Evolutionary conservation across 2,113 vertebrate genomes (phyloP), one percentile per base, ranked within the genome.

Genomic region (Datnioides undecimradiatus): DNA sequence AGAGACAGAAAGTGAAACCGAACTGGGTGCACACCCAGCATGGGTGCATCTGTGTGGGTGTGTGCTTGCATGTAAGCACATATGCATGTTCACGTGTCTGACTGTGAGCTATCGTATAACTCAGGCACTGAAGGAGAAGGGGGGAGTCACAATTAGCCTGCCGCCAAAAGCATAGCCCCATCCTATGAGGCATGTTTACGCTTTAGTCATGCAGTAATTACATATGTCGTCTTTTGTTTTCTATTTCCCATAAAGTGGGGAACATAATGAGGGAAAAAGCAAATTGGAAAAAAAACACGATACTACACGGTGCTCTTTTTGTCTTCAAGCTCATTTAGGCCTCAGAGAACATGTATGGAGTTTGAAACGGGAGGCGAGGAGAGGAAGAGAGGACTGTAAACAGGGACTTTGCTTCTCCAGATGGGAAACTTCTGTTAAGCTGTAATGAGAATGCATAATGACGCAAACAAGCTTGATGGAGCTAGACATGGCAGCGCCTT

Each of bases 201-300:
- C 88, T 90, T 89, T 80, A 89, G 88, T 93, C 88, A 83, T 60
- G 80, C 84, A 5, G 90, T 93, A 92, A 93, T 93, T 93, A 93
- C 92, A 94, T 84, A 89, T 93, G 93, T 92, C 88, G 57, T 87
- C 90, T 90, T 92, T 92, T 92, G 92, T 93, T 94, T 93, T 90
- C 87, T 73, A 64, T 73, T 86, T 71, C 88, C 80, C 90, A 78
- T 82, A 88, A 92, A 91, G 84, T 45, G n/a, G 65, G 70, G 40
- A 79, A 75, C 87, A 78, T 90, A 89, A 93, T 84, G 90, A 90
- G 85, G 85, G 83, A 66, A 80, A 84, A 86, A 25, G 76, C 79
- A 79, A 79, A 83, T 81, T 63, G 64, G 48, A 48, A 45, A 51
- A 36, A 67, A 75, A 83, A 60, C 70, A 36, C 38, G 29, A 31